These are phyloP conservation scores for Metellina segmentata DNA, from an alignment of 2,888 invertebrate genomes.

Conservation along the genomic window DNA sequence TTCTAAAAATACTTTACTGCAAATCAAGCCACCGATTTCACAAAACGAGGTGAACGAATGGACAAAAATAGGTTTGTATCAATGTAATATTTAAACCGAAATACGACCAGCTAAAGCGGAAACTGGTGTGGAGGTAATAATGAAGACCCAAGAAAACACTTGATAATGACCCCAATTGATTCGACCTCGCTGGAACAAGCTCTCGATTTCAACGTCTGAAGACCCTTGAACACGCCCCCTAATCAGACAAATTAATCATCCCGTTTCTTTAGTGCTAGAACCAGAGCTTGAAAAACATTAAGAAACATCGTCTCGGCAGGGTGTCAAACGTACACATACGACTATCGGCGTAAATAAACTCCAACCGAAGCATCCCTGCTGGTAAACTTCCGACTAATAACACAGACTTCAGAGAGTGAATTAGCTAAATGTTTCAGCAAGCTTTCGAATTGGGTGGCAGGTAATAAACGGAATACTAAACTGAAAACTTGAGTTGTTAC, in stretches of 20 bases:
- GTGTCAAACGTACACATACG: not conserved
- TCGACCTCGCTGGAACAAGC: slow-evolving; percentile 14
- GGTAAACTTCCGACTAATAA: not conserved
- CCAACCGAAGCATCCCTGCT: not conserved
- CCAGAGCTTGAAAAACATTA: slow-evolving; percentile 9
- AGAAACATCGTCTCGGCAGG: not conserved
- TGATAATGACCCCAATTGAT: slow-evolving; percentile 32
- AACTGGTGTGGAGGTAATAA: slow-evolving; percentile 3
- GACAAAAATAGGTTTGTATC: not conserved
- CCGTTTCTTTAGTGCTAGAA: not conserved
- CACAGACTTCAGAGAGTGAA: slow-evolving; percentile 1
- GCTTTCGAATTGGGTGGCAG: not conserved
- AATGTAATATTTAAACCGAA: not conserved
- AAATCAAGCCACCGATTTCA: not conserved
- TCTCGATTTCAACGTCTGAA: slow-evolving; percentile 20
- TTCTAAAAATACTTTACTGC: not conserved
- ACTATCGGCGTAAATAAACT: not conserved
- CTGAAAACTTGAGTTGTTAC: not conserved
- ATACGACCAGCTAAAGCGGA: not conserved
- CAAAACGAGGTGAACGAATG: not conserved
- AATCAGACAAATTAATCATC: slow-evolving; percentile 28
- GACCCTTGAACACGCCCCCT: not conserved
- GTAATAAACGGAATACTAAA: not conserved
- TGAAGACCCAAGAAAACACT: not conserved
- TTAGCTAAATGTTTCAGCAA: not conserved